A percentile compares a stretch with the other conserved stretches of the same genome.
Conservation (phyloP, 2,113 vertebrate genomes). For the Meles meles region DNA sequence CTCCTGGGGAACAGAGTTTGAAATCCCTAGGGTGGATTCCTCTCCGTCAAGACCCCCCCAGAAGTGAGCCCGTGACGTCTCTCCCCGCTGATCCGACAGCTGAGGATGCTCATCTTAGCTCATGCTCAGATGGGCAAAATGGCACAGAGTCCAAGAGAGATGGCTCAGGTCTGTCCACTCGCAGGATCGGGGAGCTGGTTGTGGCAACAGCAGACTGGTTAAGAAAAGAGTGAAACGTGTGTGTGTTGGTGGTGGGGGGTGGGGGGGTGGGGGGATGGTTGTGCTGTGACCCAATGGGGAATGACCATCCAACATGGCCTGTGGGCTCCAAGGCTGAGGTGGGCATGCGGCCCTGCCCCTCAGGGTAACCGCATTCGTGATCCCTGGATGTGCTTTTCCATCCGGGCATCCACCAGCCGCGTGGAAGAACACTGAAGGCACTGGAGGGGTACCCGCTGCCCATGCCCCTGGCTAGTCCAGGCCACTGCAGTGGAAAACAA, state of each 20-base stretch:
- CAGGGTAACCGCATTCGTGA: accelerated
- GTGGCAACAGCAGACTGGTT: background rate
- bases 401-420: accelerated
- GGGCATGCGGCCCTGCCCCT: accelerated
- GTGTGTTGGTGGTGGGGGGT: too few relatives aligned
- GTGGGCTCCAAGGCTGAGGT: background rate
- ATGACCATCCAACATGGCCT: background rate
- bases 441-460: background rate
- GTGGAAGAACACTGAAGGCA: background rate
- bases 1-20: background rate
- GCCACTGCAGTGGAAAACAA: background rate
- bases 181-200: background rate
- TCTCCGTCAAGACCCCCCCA: background rate
- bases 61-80: background rate
- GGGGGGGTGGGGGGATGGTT: background rate
- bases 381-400: background rate
- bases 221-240: background rate
- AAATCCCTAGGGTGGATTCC: background rate
- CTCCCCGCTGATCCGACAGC: accelerated
- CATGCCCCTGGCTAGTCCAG: background rate
- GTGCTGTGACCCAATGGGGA: background rate
- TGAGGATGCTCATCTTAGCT: background rate
- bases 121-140: background rate
- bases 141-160: background rate
- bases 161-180: background rate